Conservation (phyloP, 2,888 invertebrate species). For the Pristionchus fissidentatus region DNA sequence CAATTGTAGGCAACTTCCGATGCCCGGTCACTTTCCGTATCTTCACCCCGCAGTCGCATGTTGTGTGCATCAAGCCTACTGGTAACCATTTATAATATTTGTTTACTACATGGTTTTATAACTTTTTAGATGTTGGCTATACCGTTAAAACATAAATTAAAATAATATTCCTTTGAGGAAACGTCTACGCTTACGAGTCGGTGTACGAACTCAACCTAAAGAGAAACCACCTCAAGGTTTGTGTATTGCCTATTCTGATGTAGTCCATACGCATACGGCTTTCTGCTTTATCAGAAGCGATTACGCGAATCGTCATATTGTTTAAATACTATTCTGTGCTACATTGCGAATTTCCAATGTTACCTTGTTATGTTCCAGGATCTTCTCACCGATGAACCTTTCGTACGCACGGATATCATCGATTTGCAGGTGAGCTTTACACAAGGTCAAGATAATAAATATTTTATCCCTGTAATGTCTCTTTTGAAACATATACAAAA, state of each 20-base stretch:
- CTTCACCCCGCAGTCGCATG: conserved; percentile 93
- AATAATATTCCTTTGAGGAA: conserved; percentile 75
- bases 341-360: too few species aligned
- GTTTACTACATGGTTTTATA: background rate
- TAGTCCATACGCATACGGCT: background rate
- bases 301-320: background rate
- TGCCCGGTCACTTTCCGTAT: conserved; percentile 78
- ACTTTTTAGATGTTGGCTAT: background rate
- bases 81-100: conserved; percentile 79
- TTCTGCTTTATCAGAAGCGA: background rate
- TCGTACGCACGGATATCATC: conserved; percentile 90
- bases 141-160: background rate
- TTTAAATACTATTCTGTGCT: background rate
- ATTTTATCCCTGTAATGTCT: background rate
- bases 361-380: conserved; percentile 79
- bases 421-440: conserved; percentile 79
- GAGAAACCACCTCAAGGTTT: conserved; percentile 86
- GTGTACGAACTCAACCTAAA: conserved; percentile 89
- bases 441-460: too few species aligned
- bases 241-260: background rate
- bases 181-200: conserved; percentile 91
- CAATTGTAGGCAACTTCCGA: conserved; percentile 67
- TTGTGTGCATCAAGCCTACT: conserved; percentile 89
- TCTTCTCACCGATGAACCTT: conserved; percentile 89
- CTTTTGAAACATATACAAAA: background rate